Evolutionary conservation across 1,140 invertebrate species (phyloP), one percentile per base, ranked within the genome.

Genomic region (Oedothorax gibbosus): DNA sequence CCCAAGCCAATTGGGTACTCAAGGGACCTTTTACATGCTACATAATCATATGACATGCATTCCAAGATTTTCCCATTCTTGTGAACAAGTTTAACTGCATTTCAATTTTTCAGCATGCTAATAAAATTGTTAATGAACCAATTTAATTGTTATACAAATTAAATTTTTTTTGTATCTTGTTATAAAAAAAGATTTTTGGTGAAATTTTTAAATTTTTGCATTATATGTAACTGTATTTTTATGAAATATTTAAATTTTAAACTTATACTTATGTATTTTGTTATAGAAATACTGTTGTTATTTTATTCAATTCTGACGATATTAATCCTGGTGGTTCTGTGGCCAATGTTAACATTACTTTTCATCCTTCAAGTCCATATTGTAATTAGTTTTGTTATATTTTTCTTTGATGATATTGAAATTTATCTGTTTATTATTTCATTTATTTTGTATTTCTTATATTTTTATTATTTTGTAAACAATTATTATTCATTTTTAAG

Each of bases 241-340:
- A 12, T 68, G 1, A 53, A 51, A 51, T 50, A 11, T 7, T 51
- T 51, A 71, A 71, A 71, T 71, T 71, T 50, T 51, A 68, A 35
- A 20, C 21, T 71, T 9, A 9, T 15, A 12, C 18, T 57, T 75
- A 50, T 50, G 11, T 49, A 7, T 77, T 15, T 50, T 64, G 62
- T 60, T 66, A 6, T 12, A 81, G 64, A 12, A 56, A 81, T 60
- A 54, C 50, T 51, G 56, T 20, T 57, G 65, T 82, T 10, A 14
- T 82, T 15, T 21, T 82, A 18, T 82, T 72, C 57, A 82, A 73
- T 14, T 12, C 35, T 35, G 68, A n/a, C 35, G 80, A 73, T 15
- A 64, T 15, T 73, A n/a, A 15, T 15, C 18, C 11, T 20, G 50
- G 54, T 56, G 18, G 14, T 11, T 11, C 68, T 49, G 53, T 54